Evolutionary conservation across 1,140 invertebrate species (phyloP).

Genomic region (Drosophila prosaltans): DNA sequence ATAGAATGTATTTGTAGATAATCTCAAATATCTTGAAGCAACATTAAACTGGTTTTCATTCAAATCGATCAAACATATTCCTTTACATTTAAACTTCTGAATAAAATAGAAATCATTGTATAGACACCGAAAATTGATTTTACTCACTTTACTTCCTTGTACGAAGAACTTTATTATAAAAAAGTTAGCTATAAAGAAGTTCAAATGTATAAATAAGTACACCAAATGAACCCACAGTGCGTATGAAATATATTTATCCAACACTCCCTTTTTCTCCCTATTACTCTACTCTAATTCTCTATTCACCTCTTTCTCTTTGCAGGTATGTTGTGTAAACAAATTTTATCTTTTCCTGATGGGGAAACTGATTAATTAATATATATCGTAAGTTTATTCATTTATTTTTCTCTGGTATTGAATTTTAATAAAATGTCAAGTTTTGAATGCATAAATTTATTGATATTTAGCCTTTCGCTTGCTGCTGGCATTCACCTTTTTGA

Average conservation of each 20-base stretch:
- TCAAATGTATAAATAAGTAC: not conserved
- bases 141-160: no score
- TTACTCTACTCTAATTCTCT: conserved; percentile 5
- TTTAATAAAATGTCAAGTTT: conserved; percentile 1
- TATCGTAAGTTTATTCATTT: not conserved
- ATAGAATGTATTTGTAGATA: no score
- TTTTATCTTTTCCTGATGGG: not conserved
- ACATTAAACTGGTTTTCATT: no score
- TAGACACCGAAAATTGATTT: no score
- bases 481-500: conserved; percentile 5
- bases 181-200: no score
- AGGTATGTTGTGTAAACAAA: conserved; percentile 39
- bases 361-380: not conserved
- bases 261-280: not conserved
- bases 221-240: not conserved
- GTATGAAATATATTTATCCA: not conserved
- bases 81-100: no score
- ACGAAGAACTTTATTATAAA: no score
- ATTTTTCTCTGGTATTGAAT: not conserved
- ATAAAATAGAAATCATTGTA: no score
- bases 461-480: conserved; percentile 2
- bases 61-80: no score
- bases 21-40: no score
- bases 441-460: conserved; percentile 3
- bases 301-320: conserved; percentile 29